These are phyloP conservation scores for Pluvialis apricaria DNA, from an alignment of 2,113 vertebrate species.

Conservation along the genomic window DNA sequence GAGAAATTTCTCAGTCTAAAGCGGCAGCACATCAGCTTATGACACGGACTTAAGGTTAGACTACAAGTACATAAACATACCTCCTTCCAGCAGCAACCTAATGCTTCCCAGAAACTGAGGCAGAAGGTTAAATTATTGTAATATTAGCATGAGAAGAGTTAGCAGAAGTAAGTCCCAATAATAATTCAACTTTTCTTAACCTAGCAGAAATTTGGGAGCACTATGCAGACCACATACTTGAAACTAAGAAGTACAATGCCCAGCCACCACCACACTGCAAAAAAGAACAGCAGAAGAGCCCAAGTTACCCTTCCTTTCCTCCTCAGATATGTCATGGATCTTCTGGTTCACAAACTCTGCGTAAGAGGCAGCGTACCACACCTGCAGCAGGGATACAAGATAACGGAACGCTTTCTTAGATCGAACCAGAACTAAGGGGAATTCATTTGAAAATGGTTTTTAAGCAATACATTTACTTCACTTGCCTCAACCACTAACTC, in stretches of 20 bases:
- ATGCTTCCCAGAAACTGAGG: neutral
- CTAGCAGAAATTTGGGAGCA: neutral
- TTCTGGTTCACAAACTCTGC: slow-evolving; percentile 96
- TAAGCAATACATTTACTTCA: neutral
- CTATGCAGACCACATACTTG: neutral
- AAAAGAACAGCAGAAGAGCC: neutral
- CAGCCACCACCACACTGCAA: neutral
- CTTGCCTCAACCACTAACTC: neutral
- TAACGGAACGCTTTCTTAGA: neutral
- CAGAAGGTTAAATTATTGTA: neutral
- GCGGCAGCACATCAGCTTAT: neutral
- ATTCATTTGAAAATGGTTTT: neutral
- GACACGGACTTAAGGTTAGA: neutral
- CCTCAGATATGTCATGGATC: slow-evolving; percentile 93
- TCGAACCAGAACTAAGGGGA: neutral
- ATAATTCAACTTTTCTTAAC: neutral
- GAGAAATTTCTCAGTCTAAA: neutral
- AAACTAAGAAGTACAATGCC: neutral
- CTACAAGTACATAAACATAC: neutral
- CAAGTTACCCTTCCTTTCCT: slow-evolving; percentile 90
- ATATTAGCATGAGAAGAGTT: neutral
- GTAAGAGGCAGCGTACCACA: slow-evolving; percentile 97
- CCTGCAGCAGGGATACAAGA: slow-evolving; percentile 70
- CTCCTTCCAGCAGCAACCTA: neutral
- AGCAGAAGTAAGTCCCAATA: neutral